Evolutionary conservation across 2,797 vertebrate species (phyloP).

Genomic region (Gymnopithys bicolor): DNA sequence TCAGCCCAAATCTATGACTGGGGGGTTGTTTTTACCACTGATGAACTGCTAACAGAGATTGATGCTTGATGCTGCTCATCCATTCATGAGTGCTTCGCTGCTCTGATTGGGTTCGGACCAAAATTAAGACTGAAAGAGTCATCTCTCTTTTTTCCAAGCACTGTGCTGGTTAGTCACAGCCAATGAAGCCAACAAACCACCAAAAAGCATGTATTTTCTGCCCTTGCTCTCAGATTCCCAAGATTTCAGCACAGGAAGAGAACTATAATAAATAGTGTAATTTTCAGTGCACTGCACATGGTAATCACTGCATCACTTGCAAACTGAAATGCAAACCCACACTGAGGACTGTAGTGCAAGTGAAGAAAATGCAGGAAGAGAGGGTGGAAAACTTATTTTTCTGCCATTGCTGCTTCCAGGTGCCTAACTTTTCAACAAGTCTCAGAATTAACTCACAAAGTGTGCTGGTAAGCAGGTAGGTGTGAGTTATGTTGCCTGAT

Average conservation of each 20-base stretch:
- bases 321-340: neutral
- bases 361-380: neutral
- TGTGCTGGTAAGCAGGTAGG: accelerated
- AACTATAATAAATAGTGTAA: neutral
- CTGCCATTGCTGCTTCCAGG: neutral
- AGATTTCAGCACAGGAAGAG: neutral
- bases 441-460: neutral
- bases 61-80: constrained; percentile 26
- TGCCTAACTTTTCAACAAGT: neutral
- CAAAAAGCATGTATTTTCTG: neutral
- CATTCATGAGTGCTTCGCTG: constrained; percentile 28
- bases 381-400: neutral
- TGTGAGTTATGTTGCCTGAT: neutral
- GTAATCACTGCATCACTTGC: accelerated
- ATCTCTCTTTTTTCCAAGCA: neutral
- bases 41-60: constrained; percentile 45
- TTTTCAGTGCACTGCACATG: neutral
- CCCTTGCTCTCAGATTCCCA: neutral
- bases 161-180: neutral
- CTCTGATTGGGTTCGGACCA: constrained; percentile 21
- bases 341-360: neutral
- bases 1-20: constrained; percentile 17
- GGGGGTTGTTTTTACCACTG: constrained; percentile 3
- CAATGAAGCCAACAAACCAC: constrained; percentile 29
- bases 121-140: constrained; percentile 42